phyloP scores from a whole-genome alignment of 1,140 invertebrate genomes.

The Hydropsyche tenuis region DNA sequence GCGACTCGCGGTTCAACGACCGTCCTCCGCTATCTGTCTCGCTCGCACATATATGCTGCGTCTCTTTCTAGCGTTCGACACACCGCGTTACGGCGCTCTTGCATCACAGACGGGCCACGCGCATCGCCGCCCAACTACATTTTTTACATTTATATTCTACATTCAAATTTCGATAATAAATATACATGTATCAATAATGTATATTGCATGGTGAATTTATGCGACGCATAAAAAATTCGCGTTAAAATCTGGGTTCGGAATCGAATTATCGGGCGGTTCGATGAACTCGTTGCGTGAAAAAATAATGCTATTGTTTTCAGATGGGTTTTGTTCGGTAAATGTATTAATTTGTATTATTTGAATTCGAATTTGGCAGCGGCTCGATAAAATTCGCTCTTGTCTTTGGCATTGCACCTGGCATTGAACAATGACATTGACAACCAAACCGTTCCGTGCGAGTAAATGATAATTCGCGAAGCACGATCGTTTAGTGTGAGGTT shows the following conservation, averaged over 20 bases:
- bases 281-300: too few relatives aligned
- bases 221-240: too few relatives aligned
- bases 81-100: constrained; percentile 15
- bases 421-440: constrained; percentile 25
- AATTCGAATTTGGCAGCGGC: neutral
- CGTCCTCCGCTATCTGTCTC: constrained; percentile 43
- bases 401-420: constrained; percentile 25
- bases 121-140: neutral
- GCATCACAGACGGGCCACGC: constrained; percentile 10
- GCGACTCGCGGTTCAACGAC: constrained; percentile 43
- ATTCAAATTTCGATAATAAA: too few relatives aligned
- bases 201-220: too few relatives aligned
- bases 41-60: constrained; percentile 15
- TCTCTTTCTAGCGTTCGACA: constrained; percentile 29
- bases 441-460: neutral
- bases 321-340: too few relatives aligned
- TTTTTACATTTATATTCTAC: neutral
- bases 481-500: neutral
- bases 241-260: too few relatives aligned
- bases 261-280: too few relatives aligned
- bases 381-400: neutral
- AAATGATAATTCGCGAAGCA: neutral
- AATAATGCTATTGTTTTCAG: too few relatives aligned
- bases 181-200: too few relatives aligned
- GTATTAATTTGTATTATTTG: too few relatives aligned